These are phyloP conservation scores for Meloe dianella DNA, from an alignment of 2,888 invertebrate genomes.

Conservation along the genomic window DNA sequence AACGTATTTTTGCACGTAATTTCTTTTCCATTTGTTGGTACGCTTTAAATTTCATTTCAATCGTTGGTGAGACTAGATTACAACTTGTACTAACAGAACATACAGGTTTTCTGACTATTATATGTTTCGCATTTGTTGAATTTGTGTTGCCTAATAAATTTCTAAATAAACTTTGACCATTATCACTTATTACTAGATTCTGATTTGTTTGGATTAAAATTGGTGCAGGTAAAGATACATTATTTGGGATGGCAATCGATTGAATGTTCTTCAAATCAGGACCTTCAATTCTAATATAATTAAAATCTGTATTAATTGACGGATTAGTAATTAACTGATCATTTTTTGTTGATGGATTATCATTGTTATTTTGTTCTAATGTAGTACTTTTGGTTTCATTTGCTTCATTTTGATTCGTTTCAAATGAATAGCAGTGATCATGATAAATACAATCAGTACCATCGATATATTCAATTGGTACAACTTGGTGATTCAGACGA, in stretches of 20 bases:
- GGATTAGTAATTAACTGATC: neutral
- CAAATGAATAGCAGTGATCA: neutral
- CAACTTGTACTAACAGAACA: neutral
- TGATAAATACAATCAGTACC: neutral
- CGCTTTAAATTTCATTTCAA: neutral
- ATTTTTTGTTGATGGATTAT: no score
- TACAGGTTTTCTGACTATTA: neutral
- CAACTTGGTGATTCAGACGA: neutral
- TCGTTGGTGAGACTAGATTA: neutral
- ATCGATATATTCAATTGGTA: neutral
- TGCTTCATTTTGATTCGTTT: neutral
- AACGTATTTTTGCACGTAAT: neutral
- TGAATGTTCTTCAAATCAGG: neutral
- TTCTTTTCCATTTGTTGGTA: neutral
- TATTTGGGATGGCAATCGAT: neutral
- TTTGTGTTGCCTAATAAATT: neutral
- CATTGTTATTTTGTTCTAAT: no score
- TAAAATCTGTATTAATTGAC: neutral
- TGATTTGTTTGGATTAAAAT: neutral
- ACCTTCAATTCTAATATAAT: neutral
- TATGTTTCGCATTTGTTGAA: neutral
- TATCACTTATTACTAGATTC: neutral
- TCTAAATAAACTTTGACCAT: neutral
- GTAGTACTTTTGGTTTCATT: neutral
- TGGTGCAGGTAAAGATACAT: neutral